A percentile compares a stretch with the other conserved stretches of the same genome.
Conservation (phyloP, 1,140 invertebrate genomes). For the Caenorhabditis remanei region DNA sequence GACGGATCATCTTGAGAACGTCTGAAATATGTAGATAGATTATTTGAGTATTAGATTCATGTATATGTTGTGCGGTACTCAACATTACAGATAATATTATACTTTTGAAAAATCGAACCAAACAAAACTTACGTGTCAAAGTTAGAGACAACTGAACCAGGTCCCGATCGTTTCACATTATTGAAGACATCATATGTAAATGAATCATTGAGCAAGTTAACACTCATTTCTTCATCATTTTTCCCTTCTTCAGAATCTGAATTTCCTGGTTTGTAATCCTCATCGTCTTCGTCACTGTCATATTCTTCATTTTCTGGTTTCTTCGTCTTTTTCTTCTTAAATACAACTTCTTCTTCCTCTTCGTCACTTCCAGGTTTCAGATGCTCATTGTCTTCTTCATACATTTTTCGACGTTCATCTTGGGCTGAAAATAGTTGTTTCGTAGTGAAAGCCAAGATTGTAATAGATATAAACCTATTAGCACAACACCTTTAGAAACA, state of each 20-base stretch:
- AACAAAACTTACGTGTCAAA: neutral
- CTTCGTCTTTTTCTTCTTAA: constrained; percentile 52
- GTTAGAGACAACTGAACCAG: constrained; percentile 15
- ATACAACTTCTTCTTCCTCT: constrained; percentile 54
- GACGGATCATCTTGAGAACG: neutral
- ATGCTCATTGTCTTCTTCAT: constrained; percentile 61
- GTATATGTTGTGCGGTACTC: no score
- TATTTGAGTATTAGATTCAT: no score
- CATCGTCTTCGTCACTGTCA: constrained; percentile 23
- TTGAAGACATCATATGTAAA: constrained; percentile 42
- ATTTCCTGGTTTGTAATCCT: constrained; percentile 10
- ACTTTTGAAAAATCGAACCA: neutral
- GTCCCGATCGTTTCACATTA: neutral
- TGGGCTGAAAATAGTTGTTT: constrained; percentile 22
- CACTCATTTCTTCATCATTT: constrained; percentile 32
- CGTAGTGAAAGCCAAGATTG: no score
- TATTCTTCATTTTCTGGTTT: constrained; percentile 28
- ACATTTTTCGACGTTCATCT: constrained; percentile 51
- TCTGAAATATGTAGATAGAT: neutral
- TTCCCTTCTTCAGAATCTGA: constrained; percentile 2
- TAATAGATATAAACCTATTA: no score
- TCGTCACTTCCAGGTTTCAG: constrained; percentile 23
- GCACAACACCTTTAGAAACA: no score
- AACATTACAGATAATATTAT: no score
- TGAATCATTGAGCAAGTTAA: constrained; percentile 29